Base-by-base conservation (phyloP, 2,113 vertebrate genomes). In the Lycocorax pyrrhopterus region DNA sequence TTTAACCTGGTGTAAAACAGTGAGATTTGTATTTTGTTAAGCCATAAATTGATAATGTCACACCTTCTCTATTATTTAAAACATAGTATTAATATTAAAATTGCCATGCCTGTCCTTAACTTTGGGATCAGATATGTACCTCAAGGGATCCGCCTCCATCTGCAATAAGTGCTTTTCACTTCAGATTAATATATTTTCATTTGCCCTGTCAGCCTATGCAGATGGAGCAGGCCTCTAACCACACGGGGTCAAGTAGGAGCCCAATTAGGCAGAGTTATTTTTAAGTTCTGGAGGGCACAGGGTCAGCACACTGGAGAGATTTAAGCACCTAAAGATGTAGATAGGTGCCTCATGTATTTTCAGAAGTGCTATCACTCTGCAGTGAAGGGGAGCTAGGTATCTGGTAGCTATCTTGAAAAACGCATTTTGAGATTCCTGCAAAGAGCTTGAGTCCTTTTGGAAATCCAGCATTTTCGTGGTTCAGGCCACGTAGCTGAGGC, bases 221-320 rank as follows among this genome's bases (percentile, higher is more conserved):
- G 80, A 92, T 86, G 52, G 72, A 94, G 55, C 30, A 51, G 68
- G 73, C 73, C 76, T 93, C 91, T 93, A 47, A 78, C 73, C 80
- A 63, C 89, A 41, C 0, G 0, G 43, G 93, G 89, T 95, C 84
- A 91, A 94, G 84, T 89, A 93, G 76, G 16, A 81, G 52, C 63
- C 47, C 59, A 90, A 94, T 96, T 94, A 94, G 76, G 16, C 68
- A 72, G 78, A 90, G 89, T 75, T 94, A 93, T 93, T 96, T 95
- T 94, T 92, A 68, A 77, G 44, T 91, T 95, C 64, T 94, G 49
- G 52, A 84, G 84, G 64, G 25, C 91, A 75, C 23, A 43, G 35
- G 79, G 67, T 92, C 90, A 90, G 53, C 43, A 69, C 33, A 1
- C 86, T 78, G 58, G 89, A 75, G 84, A 71, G 56, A 71, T 72